Evolutionary conservation across 2,797 vertebrate species (phyloP).

Genomic region (Poecilia gillii): DNA sequence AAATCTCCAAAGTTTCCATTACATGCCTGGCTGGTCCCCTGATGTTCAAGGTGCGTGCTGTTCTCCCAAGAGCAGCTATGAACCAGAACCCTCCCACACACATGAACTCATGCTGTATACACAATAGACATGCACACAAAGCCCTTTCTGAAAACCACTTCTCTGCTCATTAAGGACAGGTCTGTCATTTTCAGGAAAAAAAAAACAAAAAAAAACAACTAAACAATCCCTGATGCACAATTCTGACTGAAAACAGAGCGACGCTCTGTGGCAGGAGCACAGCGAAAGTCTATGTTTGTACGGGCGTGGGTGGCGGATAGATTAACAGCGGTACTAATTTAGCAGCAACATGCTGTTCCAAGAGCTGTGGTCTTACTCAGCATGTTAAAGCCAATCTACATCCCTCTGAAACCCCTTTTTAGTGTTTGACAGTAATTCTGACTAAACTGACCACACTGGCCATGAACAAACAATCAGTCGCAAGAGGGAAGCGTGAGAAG

Average conservation of each 20-base stretch:
- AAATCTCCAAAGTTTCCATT: constrained; percentile 79
- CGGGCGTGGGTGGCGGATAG: constrained; percentile 53
- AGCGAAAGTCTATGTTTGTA: constrained; percentile 41
- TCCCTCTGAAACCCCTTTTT: constrained; percentile 49
- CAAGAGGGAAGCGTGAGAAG: constrained; percentile 23
- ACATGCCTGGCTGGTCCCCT: constrained; percentile 72
- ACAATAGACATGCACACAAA: constrained; percentile 47
- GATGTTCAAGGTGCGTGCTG: constrained; percentile 59
- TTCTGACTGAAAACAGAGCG: constrained; percentile 55
- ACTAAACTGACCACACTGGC: constrained; percentile 64
- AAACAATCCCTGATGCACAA: constrained; percentile 52
- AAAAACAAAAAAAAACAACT: constrained; percentile 24
- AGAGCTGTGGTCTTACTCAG: constrained; percentile 66
- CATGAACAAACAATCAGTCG: constrained; percentile 57
- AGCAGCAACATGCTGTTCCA: constrained; percentile 62
- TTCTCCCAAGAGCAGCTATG: constrained; percentile 63
- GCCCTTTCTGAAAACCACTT: constrained; percentile 44
- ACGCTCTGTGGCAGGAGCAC: constrained; percentile 44
- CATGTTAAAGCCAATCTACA: constrained; percentile 64
- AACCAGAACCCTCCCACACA: constrained; percentile 64
- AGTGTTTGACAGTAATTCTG: constrained; percentile 65
- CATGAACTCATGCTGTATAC: constrained; percentile 33
- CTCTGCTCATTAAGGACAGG: constrained; percentile 59
- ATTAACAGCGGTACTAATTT: constrained; percentile 75
- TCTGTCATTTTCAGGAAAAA: constrained; percentile 67